A percentile compares a stretch with the other conserved stretches of the same genome.
These are phyloP conservation scores for Todus mexicanus DNA, from an alignment of 2,797 vertebrate species.

Conservation along the genomic window DNA sequence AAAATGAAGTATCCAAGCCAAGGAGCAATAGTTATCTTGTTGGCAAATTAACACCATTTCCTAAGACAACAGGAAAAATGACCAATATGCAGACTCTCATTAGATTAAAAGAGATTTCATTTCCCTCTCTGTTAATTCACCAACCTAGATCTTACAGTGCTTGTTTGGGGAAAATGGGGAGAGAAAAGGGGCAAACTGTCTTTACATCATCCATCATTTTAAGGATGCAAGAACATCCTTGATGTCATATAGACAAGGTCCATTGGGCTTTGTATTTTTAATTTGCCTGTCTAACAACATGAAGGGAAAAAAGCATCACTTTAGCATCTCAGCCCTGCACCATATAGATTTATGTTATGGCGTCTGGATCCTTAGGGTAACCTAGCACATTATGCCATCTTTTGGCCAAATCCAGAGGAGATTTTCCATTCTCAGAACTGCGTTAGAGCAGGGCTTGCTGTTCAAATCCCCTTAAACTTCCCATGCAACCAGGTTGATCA, in stretches of 20 bases:
- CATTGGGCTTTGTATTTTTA: background rate
- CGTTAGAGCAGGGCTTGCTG: background rate
- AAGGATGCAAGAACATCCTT: background rate
- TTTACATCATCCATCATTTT: background rate
- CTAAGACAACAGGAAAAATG: background rate
- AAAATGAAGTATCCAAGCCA: background rate
- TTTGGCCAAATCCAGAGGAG: background rate
- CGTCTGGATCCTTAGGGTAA: background rate
- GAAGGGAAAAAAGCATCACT: background rate
- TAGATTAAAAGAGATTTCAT: background rate
- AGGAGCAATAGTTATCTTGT: background rate
- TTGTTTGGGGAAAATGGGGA: background rate
- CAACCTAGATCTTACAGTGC: background rate
- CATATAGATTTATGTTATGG: background rate
- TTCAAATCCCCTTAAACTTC: background rate
- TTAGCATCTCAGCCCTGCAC: background rate
- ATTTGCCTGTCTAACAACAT: background rate
- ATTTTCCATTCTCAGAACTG: background rate
- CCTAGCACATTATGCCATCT: background rate
- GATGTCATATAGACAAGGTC: background rate
- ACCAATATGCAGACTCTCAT: background rate
- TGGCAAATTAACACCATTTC: background rate
- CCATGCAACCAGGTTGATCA: fast-evolving
- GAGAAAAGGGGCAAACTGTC: background rate
- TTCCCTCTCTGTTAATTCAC: background rate